phyloP scores from a whole-genome alignment of 2,113 vertebrate species.

The Eptesicus fuscus region DNA sequence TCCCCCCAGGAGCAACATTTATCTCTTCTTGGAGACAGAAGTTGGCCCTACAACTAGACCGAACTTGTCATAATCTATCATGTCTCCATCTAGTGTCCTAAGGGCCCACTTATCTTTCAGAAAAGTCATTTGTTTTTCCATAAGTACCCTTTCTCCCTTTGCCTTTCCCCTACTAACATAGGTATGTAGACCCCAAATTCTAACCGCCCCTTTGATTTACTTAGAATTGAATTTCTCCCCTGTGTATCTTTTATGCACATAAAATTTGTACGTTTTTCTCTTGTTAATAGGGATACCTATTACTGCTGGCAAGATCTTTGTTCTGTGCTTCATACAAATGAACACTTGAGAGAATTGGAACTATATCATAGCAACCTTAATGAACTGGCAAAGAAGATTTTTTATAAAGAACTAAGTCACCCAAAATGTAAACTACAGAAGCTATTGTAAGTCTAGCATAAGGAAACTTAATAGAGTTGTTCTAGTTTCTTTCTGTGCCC shows the following conservation, averaged over 20 bases:
- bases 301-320: constrained; percentile 59
- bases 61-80: neutral
- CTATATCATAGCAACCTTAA: constrained; percentile 40
- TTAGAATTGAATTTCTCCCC: neutral
- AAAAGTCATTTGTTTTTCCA: neutral
- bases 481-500: neutral
- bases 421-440: constrained; percentile 64
- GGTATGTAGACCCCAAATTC: neutral
- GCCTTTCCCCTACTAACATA: neutral
- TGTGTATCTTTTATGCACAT: neutral
- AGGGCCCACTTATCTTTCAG: neutral
- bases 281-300: neutral
- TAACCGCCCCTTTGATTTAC: neutral
- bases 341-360: constrained; percentile 48
- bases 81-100: neutral
- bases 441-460: constrained; percentile 56
- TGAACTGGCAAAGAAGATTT: constrained; percentile 32
- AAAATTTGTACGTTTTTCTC: neutral
- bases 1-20: neutral
- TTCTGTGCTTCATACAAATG: constrained; percentile 65
- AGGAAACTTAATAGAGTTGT: neutral
- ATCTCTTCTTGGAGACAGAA: neutral
- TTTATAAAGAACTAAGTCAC: constrained; percentile 50
- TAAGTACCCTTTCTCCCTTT: neutral
- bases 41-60: neutral